These are phyloP conservation scores for Xerus inauris DNA, from an alignment of 2,113 vertebrate species.

Conservation along the genomic window DNA sequence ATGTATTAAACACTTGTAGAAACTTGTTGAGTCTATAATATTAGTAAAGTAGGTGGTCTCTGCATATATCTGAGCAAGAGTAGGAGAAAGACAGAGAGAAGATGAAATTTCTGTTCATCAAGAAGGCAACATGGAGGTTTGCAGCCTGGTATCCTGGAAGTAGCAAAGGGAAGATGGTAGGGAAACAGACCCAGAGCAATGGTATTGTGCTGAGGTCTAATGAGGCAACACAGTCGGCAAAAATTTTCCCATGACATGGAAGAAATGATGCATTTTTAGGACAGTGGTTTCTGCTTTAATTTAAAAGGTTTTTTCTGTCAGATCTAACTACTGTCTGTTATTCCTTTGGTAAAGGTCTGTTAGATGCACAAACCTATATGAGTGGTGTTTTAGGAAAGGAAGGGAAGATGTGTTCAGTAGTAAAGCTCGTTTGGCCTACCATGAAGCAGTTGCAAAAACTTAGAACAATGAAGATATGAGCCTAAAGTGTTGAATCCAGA, in stretches of 20 bases:
- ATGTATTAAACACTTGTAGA: neutral
- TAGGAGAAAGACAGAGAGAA: neutral
- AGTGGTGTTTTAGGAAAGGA: constrained; percentile 1
- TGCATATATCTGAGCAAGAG: neutral
- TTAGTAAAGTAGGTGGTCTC: neutral
- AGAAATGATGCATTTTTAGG: neutral
- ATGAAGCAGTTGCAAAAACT: neutral
- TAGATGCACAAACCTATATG: neutral
- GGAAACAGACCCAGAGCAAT: neutral
- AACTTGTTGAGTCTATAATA: neutral
- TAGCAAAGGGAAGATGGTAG: neutral
- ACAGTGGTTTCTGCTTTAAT: neutral
- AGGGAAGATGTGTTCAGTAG: no score
- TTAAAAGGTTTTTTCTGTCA: neutral
- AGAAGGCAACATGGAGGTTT: neutral
- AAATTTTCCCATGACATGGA: neutral
- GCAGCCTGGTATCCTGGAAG: neutral
- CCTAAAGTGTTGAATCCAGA: neutral
- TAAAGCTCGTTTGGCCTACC: neutral
- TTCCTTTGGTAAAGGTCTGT: neutral
- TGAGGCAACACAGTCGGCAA: neutral
- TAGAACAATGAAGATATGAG: neutral
- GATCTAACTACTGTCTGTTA: neutral
- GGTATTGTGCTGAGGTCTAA: neutral
- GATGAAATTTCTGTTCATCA: neutral